phyloP scores from a whole-genome alignment of 2,888 invertebrate genomes.

The Xestobium rufovillosum region DNA sequence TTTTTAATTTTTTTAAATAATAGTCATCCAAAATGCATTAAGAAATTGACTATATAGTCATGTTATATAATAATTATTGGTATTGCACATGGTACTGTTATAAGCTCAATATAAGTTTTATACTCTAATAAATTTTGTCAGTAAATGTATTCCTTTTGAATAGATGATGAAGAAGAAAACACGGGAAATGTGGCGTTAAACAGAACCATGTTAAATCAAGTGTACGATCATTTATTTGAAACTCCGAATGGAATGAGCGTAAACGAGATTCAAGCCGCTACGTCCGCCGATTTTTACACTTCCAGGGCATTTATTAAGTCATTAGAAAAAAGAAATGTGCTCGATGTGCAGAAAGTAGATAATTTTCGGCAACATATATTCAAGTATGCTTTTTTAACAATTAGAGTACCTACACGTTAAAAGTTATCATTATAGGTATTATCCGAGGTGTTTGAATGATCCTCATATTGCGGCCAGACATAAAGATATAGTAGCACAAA shows the following conservation, averaged over 20 bases:
- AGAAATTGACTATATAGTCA: too few species aligned
- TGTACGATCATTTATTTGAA: slow-evolving; percentile 28
- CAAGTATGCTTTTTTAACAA: slow-evolving; percentile 26
- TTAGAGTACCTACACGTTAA: too few species aligned
- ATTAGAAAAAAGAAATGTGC: slow-evolving; percentile 25
- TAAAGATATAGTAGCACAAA: too few species aligned
- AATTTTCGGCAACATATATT: slow-evolving; percentile 29
- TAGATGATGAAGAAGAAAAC: slow-evolving; percentile 5
- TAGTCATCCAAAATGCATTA: too few species aligned
- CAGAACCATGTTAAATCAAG: slow-evolving; percentile 34
- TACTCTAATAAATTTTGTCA: too few species aligned
- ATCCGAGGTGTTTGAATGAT: slow-evolving; percentile 23
- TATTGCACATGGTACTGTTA: too few species aligned
- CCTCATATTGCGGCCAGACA: too few species aligned
- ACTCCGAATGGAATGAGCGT: slow-evolving; percentile 26
- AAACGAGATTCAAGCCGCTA: slow-evolving; percentile 25
- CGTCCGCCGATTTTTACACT: slow-evolving; percentile 29
- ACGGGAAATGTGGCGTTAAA: slow-evolving; percentile 24
- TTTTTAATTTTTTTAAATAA: too few species aligned
- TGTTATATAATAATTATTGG: too few species aligned
- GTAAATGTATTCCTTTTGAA: slow-evolving; percentile 2
- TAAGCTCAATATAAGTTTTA: too few species aligned
- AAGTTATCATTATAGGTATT: slow-evolving; percentile 23
- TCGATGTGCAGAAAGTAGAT: slow-evolving; percentile 29
- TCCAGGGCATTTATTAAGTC: slow-evolving; percentile 28